Evolutionary conservation across 2,797 vertebrate species (phyloP).

Genomic region (Staurois parvus): DNA sequence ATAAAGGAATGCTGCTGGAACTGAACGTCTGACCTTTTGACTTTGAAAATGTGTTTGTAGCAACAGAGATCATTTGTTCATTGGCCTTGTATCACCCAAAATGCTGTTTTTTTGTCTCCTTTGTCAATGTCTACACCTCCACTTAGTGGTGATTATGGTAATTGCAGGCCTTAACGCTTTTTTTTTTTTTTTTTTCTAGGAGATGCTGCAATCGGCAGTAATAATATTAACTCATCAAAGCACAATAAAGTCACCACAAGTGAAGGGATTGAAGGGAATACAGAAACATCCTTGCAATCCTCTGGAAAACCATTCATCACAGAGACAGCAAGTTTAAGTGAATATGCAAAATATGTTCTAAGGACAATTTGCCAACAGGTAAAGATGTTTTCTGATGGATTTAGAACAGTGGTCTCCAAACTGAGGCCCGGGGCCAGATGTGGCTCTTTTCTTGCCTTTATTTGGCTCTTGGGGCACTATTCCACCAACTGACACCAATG

Average conservation of each 20-base stretch:
- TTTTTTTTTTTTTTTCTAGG: conserved; percentile 70
- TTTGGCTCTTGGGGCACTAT: too few relatives aligned
- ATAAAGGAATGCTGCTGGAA: not conserved
- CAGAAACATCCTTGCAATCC: conserved; percentile 66
- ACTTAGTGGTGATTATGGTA: conserved; percentile 1
- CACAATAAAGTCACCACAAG: conserved; percentile 69
- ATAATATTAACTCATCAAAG: conserved; percentile 66
- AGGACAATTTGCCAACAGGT: conserved; percentile 79
- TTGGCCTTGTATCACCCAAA: not conserved
- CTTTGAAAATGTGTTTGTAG: conserved; percentile 1
- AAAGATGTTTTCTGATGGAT: conserved; percentile 1
- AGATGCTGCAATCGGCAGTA: conserved; percentile 76
- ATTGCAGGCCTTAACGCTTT: conserved; percentile 44
- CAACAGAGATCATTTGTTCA: not conserved
- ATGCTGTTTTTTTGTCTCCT: not conserved
- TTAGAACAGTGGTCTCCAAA: too few relatives aligned
- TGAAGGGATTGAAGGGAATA: conserved; percentile 69
- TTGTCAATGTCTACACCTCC: conserved; percentile 15
- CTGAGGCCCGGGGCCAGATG: too few relatives aligned
- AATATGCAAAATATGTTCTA: conserved; percentile 76
- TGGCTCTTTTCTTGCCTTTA: too few relatives aligned
- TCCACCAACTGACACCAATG: too few relatives aligned
- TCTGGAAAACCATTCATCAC: conserved; percentile 72
- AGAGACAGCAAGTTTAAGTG: conserved; percentile 75
- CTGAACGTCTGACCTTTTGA: not conserved